Percentiles rank a stretch among this genome's conserved stretches.
These are phyloP conservation scores for Oncorhynchus gorbuscha DNA, from an alignment of 2,113 vertebrate species.

Conservation along the genomic window DNA sequence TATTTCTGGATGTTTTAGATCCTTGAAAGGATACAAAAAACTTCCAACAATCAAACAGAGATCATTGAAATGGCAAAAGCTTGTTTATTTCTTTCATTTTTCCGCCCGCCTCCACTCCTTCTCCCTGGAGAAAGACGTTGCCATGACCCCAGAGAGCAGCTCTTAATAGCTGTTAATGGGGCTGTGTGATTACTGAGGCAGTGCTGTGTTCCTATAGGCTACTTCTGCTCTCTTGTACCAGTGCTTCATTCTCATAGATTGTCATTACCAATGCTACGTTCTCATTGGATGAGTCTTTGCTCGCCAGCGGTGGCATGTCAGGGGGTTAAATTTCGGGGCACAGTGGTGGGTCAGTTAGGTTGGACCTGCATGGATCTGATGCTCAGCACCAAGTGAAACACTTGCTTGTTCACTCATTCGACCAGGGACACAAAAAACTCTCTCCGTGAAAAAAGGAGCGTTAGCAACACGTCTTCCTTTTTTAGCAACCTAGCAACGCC, in stretches of 20 bases:
- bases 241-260: not conserved
- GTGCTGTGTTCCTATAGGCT: constrained; percentile 5
- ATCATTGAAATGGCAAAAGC: not conserved
- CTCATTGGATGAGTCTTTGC: constrained; percentile 3
- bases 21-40: constrained; percentile 6
- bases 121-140: not conserved
- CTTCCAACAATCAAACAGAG: not conserved
- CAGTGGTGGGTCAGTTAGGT: not conserved
- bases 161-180: constrained; percentile 6
- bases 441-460: not conserved
- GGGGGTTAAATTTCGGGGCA: constrained; percentile 17
- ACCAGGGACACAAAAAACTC: not conserved
- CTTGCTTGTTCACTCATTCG: not conserved
- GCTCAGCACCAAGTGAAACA: not conserved
- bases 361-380: not conserved
- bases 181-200: constrained; percentile 2
- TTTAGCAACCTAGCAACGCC: constrained; percentile 21
- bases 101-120: not conserved
- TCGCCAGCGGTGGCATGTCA: not conserved
- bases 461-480: constrained; percentile 20
- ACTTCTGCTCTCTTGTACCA: not conserved
- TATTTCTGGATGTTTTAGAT: not conserved
- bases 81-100: constrained; percentile 4
- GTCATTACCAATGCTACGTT: not conserved
- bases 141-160: not conserved